These are phyloP conservation scores for Cheilosia scutellata DNA, from an alignment of 2,888 invertebrate species.

Conservation along the genomic window DNA sequence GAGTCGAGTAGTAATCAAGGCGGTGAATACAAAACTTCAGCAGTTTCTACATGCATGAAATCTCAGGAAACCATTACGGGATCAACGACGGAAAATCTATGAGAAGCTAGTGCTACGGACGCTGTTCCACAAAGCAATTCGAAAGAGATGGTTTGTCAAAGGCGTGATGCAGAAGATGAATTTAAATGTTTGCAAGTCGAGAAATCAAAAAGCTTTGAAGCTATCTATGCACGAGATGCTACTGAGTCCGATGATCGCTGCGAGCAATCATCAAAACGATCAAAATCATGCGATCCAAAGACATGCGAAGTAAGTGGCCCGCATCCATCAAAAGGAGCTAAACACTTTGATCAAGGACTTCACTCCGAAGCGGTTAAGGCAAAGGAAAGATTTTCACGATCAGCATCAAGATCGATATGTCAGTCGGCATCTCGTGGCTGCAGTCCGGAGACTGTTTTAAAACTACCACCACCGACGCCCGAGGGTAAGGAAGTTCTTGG, in stretches of 20 bases:
- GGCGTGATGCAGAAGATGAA: not conserved
- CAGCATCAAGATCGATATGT: not conserved
- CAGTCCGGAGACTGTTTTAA: constrained; percentile 6
- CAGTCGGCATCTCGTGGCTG: not conserved
- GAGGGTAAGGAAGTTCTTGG: constrained; percentile 32
- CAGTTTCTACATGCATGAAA: not conserved
- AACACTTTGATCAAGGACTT: constrained; percentile 16
- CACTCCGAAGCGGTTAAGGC: constrained; percentile 35
- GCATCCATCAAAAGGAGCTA: not conserved
- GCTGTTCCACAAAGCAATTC: too few species aligned
- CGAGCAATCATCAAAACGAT: not conserved
- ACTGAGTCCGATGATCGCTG: not conserved
- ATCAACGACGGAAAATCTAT: too few species aligned
- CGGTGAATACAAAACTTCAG: too few species aligned
- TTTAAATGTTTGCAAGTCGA: not conserved
- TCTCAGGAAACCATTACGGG: not conserved
- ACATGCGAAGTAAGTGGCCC: not conserved
- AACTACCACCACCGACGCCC: constrained; percentile 18
- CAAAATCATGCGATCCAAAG: constrained; percentile 14
- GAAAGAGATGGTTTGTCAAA: too few species aligned
- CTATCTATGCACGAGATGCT: too few species aligned
- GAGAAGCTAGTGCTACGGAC: too few species aligned
- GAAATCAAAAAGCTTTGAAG: not conserved
- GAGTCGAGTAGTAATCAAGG: too few species aligned
- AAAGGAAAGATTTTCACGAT: constrained; percentile 5